phyloP scores from a whole-genome alignment of 2,797 vertebrate species.

The Sylvia borin region DNA sequence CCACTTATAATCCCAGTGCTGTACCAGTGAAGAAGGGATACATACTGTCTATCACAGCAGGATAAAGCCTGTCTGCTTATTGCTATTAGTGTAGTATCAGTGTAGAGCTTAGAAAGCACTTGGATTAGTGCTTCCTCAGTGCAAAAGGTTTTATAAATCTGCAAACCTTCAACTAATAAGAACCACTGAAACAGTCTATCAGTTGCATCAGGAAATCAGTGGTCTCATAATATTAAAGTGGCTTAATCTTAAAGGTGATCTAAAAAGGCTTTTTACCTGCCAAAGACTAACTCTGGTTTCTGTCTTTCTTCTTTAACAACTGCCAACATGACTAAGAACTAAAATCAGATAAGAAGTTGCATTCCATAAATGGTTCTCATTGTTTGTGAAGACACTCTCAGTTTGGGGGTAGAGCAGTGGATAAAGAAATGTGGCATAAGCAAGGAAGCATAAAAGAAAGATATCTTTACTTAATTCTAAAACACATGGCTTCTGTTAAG shows the following conservation, averaged over 20 bases:
- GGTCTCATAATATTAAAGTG: conserved; percentile 14
- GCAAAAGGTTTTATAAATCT: not conserved
- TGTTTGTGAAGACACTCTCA: conserved; percentile 2
- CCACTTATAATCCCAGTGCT: not conserved
- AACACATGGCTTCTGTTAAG: not conserved
- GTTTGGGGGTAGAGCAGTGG: not conserved
- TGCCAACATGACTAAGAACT: conserved; percentile 34
- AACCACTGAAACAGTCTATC: conserved; percentile 14
- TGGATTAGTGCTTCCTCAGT: not conserved
- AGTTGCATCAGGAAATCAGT: conserved; percentile 16
- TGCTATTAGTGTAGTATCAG: not conserved
- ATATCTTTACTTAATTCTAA: not conserved
- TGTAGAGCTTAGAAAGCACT: not conserved
- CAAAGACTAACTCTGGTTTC: conserved; percentile 47
- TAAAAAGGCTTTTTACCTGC: conserved; percentile 64
- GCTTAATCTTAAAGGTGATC: conserved; percentile 67
- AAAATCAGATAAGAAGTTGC: conserved; percentile 59
- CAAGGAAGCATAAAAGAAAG: not conserved
- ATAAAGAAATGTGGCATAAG: not conserved
- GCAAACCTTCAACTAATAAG: not conserved
- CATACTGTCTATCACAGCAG: not conserved
- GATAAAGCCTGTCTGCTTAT: not conserved
- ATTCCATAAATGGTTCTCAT: conserved; percentile 57
- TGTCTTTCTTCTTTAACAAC: conserved; percentile 57
- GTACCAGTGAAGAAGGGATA: not conserved